Evolutionary conservation across 2,113 vertebrate species (phyloP).

Genomic region (Blennius ocellaris): DNA sequence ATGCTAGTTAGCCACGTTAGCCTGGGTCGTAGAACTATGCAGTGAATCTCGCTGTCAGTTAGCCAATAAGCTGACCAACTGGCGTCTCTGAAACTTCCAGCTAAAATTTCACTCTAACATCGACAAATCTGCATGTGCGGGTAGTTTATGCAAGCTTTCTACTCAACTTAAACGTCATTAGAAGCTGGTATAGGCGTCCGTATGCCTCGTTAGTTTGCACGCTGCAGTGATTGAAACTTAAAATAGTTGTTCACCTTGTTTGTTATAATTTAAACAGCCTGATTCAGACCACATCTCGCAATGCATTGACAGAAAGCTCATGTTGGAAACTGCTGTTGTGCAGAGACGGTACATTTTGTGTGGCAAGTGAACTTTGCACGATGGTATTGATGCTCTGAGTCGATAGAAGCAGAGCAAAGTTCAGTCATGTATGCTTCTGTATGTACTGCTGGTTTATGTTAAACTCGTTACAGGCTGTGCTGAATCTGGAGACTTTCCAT

Average conservation of each 20-base stretch:
- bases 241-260: not conserved
- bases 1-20: slow-evolving; percentile 50
- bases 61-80: slow-evolving; percentile 19
- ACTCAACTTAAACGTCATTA: not conserved
- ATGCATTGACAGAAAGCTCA: too few relatives aligned
- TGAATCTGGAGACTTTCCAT: too few relatives aligned
- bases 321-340: not conserved
- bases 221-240: not conserved
- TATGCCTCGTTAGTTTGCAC: not conserved
- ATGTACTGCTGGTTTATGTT: too few relatives aligned
- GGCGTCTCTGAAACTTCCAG: not conserved
- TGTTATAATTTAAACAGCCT: not conserved
- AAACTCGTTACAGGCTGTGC: too few relatives aligned
- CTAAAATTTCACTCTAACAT: not conserved
- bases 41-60: slow-evolving; percentile 15
- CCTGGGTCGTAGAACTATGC: not conserved
- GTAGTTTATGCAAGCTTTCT: not conserved
- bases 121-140: too few relatives aligned
- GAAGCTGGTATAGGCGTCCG: too few relatives aligned
- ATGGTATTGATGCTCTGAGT: not conserved
- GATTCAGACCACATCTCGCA: too few relatives aligned
- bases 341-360: not conserved
- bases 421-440: slow-evolving; percentile 29
- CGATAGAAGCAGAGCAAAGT: slow-evolving; percentile 46
- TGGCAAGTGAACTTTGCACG: slow-evolving; percentile 55